Evolutionary conservation across 2,888 invertebrate species (phyloP), one percentile per base, ranked within the genome.

Genomic region (Drosophila ezoana): DNA sequence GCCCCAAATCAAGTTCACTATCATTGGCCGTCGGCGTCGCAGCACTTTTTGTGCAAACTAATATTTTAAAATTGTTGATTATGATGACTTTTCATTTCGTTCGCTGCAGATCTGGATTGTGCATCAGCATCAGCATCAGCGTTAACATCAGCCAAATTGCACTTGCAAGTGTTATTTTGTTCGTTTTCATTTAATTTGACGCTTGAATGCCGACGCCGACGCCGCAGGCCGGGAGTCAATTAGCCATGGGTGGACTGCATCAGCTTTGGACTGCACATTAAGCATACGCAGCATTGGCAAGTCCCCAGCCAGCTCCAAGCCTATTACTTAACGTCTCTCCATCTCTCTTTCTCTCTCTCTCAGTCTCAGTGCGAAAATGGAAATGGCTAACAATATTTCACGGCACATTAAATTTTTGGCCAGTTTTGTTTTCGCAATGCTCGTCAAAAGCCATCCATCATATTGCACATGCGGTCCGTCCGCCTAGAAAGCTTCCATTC

Each of bases 61-160:
- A 81, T 81, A 80, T 81, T 80, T 78, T 75, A 65, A 81, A 81
- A 80, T 72, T 78, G 79, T 78, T 80, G 76, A 81, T 80, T 81
- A 80, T 81, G 82, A 81, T 81, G 82, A 80, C 80, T 81, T 81
- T 80, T 80, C 76, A 80, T 81, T 80, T 81, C 76, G 67, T 72
- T 80, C 52, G 56, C 20, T 43, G 56, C 8, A 67, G 72, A 81
- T 81, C 76, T 79, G 75, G 76, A 79, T 81, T 72, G 74, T 56
- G 72, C 78, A 74, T 69, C 66, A 63, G 60, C 69, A 18, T 14
- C 60, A 28, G 32, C 61, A n/a, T 10, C 58, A 51, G 54, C 47
- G 49, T 43, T 53, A 51, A 44, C 51, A 45, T 45, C 60, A 62
- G 56, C 52, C 45, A 70, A 79, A 79, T 75, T 81, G 79, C 75